Base-by-base conservation (phyloP, 1,140 invertebrate species). In the Scaptomyza hsui region DNA sequence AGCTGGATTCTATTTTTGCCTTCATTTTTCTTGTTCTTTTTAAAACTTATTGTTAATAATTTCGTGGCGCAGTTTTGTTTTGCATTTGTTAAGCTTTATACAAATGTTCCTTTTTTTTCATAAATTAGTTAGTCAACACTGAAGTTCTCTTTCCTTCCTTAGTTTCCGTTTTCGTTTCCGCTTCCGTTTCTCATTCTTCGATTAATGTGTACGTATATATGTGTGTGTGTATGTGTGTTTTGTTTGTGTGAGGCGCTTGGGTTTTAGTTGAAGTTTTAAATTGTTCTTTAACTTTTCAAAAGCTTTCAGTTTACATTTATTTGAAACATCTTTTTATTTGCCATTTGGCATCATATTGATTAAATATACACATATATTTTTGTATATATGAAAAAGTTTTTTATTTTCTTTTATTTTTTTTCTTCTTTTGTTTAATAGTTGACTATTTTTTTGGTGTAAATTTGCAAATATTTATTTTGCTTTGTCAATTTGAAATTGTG, bases 221-320 rank as follows among this genome's bases (percentile, higher is more conserved):
- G n/a, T 59, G 2, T 56, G 29, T 60, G n/a, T 53, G 37, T 48
- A n/a, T 55, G 37, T 61, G 61, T 60, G 41, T 42, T n/a, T n/a
- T n/a, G 21, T 44, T 64, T 68, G 52, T 61, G 61, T 75, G 78
- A 71, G 79, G 80, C 79, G 80, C 75, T 85, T 49, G 77, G 77
- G 61, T 55, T 59, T 51, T 60, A 13, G 24, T 52, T 35, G n/a
- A 16, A 42, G 32, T 55, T 52, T 62, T 67, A 42, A 47, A 42
- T 56, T 51, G 29, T 77, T 70, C 15, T 59, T 70, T 75, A 68
- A 82, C 80, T 85, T 85, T 80, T 79, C 68, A 61, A 83, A 83
- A 83, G 80, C 80, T 83, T 83, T 83, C 61, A 81, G 78, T 86
- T 86, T 78, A 86, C 81, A 88, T 81, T 74, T 81, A 81, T 86